phyloP scores from a whole-genome alignment of 2,113 vertebrate species.

The Bambusicola thoracicus region DNA sequence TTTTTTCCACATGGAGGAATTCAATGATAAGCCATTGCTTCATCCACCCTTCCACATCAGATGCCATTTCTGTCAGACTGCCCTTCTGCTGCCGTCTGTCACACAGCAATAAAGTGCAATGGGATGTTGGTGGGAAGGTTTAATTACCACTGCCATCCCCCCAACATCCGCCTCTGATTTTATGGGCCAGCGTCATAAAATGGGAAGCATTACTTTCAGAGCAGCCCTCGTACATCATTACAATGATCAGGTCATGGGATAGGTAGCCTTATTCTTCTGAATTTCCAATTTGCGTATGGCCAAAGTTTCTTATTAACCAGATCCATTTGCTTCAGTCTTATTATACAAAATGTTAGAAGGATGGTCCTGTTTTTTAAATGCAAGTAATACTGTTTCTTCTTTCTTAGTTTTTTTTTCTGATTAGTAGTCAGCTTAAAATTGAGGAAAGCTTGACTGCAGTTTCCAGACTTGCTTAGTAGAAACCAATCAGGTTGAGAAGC shows the following conservation, averaged over 20 bases:
- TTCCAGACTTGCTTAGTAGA: not conserved
- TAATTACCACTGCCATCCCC: too few species aligned
- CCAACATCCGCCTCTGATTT: too few species aligned
- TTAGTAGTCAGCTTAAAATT: not conserved
- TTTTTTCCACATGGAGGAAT: too few species aligned
- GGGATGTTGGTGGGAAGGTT: too few species aligned
- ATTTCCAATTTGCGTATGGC: slow-evolving; percentile 38
- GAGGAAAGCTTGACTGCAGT: not conserved
- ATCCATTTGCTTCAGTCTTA: not conserved
- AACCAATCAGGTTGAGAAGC: not conserved
- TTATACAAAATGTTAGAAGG: not conserved
- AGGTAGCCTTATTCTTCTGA: slow-evolving; percentile 43
- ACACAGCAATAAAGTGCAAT: too few species aligned
- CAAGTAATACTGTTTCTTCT: not conserved
- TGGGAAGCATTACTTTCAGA: too few species aligned
- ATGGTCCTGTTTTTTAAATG: not conserved
- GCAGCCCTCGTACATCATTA: not conserved
- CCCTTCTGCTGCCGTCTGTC: too few species aligned
- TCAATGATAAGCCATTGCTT: too few species aligned
- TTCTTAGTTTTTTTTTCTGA: not conserved
- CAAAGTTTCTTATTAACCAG: not conserved
- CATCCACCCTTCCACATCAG: too few species aligned
- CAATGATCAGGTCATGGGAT: not conserved
- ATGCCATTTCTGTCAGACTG: too few species aligned
- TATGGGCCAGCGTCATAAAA: too few species aligned